These are phyloP conservation scores for Melanostigma gelatinosum DNA, from an alignment of 2,113 vertebrate species.

Conservation along the genomic window DNA sequence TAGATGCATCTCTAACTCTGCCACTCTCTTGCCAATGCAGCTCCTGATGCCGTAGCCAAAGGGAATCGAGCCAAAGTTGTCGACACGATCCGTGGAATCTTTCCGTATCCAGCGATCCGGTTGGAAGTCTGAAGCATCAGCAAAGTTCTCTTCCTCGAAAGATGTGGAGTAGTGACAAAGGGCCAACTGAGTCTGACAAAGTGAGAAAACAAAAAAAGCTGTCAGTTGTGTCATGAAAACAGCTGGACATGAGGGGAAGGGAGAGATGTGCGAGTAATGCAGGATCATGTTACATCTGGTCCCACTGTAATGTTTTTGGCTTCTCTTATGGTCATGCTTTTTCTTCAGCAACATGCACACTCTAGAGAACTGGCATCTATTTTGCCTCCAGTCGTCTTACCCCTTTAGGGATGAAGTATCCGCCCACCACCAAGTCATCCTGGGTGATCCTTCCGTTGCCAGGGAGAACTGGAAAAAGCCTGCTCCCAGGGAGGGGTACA, in stretches of 20 bases:
- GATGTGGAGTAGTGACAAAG: constrained; percentile 94
- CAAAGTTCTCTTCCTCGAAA: constrained; percentile 87
- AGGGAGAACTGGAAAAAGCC: constrained; percentile 93
- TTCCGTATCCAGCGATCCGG: constrained; percentile 91
- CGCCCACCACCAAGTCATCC: constrained; percentile 90
- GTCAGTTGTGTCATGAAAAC: constrained; percentile 42
- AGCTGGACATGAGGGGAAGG: constrained; percentile 48
- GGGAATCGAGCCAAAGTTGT: constrained; percentile 94
- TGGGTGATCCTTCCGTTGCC: constrained; percentile 92
- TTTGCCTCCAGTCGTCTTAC: constrained; percentile 77
- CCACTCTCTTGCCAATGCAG: constrained; percentile 90
- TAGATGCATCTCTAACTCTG: constrained; percentile 93
- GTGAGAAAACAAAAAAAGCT: neutral
- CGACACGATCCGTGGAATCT: constrained; percentile 85
- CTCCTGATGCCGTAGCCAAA: constrained; percentile 94
- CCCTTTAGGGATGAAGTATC: constrained; percentile 94
- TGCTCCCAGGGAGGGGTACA: constrained; percentile 72
- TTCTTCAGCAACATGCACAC: constrained; percentile 38
- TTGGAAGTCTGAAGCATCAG: constrained; percentile 82
- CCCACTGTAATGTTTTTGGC: constrained; percentile 46
- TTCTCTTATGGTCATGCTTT: constrained; percentile 6
- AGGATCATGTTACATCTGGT: constrained; percentile 58
- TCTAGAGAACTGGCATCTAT: constrained; percentile 10
- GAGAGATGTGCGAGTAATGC: constrained; percentile 59
- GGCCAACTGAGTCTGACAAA: constrained; percentile 89